Evolutionary conservation across 2,797 vertebrate genomes (phyloP), one percentile per base, ranked within the genome.

Genomic region (Paedocypris micromegethes): DNA sequence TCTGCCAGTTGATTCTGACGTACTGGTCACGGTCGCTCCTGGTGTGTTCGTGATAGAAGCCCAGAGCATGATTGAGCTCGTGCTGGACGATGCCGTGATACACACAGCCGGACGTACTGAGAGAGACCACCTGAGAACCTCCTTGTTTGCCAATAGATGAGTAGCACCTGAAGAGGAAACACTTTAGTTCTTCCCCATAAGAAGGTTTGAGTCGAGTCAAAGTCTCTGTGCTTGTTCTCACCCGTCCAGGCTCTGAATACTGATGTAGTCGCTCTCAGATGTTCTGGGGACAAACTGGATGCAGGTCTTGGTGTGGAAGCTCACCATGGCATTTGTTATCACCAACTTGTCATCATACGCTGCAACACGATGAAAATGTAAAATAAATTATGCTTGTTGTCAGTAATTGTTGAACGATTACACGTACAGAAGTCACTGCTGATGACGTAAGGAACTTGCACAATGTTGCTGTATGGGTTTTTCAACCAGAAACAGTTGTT

Each of bases 11-110:
- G 73, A 89, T 89, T 58, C 59, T 78, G 41, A 90, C 81, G 0
- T 88, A 79, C 5, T 68, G 40, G 56, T 89, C 87, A 7, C 87
- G 82, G 76, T 88, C 88, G 7, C 84, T 88, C 68, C 88, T 84
- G 70, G 76, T 74, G 40, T 88, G 87, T 4, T 88, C 87, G 0
- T 88, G 87, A 57, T 84, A 58, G 73, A 89, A 88, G 3, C 87
- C 86, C 65, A 89, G 75, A 1, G 84, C 80, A 0, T 88, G 85
- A 4, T 86, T 82, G 50, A 89, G 72, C 44, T 89, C 84, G 2
- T 88, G 87, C 0, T 86, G 81, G 64, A 84, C 70, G 44, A 86
- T 57, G 61, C 87, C 86, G 7, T 82, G 77, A 62, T 75, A 80
- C 45, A 82, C 46, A 73, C 87, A 88, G n/a, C 83, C 84, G 39